A percentile compares a stretch with the other conserved stretches of the same genome.
Evolutionary conservation across 2,113 vertebrate species (phyloP).

Genomic region (Opisthocomus hoazin): DNA sequence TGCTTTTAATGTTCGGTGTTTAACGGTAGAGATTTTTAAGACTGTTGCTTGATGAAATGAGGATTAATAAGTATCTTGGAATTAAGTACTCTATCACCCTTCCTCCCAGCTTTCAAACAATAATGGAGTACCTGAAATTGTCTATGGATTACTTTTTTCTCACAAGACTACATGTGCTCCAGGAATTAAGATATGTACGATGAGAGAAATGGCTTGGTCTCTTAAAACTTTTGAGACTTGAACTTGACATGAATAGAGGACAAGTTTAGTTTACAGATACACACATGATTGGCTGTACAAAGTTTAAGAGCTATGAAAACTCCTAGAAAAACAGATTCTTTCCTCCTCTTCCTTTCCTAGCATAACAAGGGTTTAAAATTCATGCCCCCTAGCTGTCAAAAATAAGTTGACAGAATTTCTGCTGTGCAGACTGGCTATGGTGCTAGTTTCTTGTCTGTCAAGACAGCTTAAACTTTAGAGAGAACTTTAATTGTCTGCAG

Average conservation of each 20-base stretch:
- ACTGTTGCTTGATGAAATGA: neutral
- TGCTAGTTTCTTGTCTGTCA: slow-evolving; percentile 1
- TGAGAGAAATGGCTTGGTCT: neutral
- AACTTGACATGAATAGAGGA: neutral
- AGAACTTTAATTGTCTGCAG: neutral
- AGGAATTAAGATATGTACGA: neutral
- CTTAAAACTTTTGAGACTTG: neutral
- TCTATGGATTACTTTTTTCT: neutral
- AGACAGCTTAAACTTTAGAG: neutral
- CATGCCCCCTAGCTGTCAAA: slow-evolving; percentile 1
- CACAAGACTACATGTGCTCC: neutral
- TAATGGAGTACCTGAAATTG: neutral
- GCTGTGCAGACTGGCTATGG: neutral
- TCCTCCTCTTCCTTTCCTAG: neutral
- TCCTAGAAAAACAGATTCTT: neutral
- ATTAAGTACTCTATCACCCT: neutral
- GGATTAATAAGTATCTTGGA: neutral
- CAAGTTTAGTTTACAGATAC: neutral
- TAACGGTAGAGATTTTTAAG: neutral
- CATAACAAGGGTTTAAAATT: neutral
- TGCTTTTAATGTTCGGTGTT: neutral
- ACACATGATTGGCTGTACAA: neutral
- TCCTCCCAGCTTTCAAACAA: neutral
- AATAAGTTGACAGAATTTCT: neutral
- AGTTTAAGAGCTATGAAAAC: neutral